A percentile compares a stretch with the other conserved stretches of the same genome.
These are phyloP conservation scores for Calameuta pallipes DNA, from an alignment of 2,888 invertebrate species.

Conservation along the genomic window DNA sequence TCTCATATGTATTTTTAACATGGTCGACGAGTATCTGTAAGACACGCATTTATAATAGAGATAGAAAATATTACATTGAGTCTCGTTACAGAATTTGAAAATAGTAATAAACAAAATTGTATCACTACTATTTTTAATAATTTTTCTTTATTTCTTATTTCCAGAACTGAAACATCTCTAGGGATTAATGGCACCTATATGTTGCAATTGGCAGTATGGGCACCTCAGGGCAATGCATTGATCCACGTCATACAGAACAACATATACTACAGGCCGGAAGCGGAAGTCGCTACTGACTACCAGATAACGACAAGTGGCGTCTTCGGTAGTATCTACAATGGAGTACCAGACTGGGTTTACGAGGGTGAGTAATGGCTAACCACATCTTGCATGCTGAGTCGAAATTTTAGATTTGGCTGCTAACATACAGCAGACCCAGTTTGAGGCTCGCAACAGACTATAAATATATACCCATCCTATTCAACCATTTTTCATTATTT, in stretches of 20 bases:
- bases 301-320: conserved; percentile 75
- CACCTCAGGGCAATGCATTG: conserved; percentile 77
- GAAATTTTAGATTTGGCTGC: neutral
- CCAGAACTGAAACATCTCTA: conserved; percentile 24
- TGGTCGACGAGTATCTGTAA: too few relatives aligned
- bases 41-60: too few relatives aligned
- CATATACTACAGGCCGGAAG: conserved; percentile 77
- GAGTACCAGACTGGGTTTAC: conserved; percentile 95
- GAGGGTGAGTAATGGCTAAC: conserved; percentile 74
- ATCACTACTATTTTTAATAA: too few relatives aligned
- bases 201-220: conserved; percentile 83
- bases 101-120: too few relatives aligned
- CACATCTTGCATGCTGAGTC: too few relatives aligned
- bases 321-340: conserved; percentile 78
- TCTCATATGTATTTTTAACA: too few relatives aligned
- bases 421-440: neutral
- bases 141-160: neutral
- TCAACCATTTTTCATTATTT: too few relatives aligned
- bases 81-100: too few relatives aligned
- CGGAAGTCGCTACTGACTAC: conserved; percentile 63
- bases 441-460: neutral
- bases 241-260: conserved; percentile 81
- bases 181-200: conserved; percentile 65
- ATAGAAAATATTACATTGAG: too few relatives aligned
- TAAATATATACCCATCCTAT: too few relatives aligned